phyloP scores from a whole-genome alignment of 2,113 vertebrate genomes.

The Neolamprologus toae region DNA sequence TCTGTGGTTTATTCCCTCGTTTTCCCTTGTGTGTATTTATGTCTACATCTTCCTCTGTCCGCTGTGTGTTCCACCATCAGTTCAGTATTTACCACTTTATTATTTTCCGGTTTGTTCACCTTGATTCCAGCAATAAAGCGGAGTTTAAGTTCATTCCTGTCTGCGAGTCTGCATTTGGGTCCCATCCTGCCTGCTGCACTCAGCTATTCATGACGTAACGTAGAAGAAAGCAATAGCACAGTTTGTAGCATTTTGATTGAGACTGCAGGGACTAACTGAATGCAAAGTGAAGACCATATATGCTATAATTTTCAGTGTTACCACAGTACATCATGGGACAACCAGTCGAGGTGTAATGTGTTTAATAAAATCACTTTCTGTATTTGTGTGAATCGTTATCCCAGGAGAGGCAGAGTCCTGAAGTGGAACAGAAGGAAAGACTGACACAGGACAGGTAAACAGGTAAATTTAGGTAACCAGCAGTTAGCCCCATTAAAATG shows the following conservation, averaged over 20 bases:
- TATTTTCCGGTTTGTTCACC: fast-evolving
- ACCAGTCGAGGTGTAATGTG: neutral
- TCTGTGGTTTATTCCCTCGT: neutral
- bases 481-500: neutral
- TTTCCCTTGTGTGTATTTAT: neutral
- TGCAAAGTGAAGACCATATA: neutral
- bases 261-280: neutral
- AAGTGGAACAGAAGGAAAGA: neutral
- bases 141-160: neutral
- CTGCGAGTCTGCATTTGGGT: neutral
- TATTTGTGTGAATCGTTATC: neutral
- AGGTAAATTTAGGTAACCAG: neutral
- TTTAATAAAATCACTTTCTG: neutral
- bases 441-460: neutral
- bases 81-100: neutral
- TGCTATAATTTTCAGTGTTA: neutral
- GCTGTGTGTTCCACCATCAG: neutral
- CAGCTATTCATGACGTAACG: neutral
- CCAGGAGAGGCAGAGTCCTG: fast-evolving
- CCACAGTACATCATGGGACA: neutral
- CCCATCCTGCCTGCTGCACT: neutral
- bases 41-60: neutral
- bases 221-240: neutral
- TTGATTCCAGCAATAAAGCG: fast-evolving
- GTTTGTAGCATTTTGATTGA: neutral